These are phyloP conservation scores for Asarcornis scutulata DNA, from an alignment of 2,113 vertebrate genomes.

Conservation along the genomic window DNA sequence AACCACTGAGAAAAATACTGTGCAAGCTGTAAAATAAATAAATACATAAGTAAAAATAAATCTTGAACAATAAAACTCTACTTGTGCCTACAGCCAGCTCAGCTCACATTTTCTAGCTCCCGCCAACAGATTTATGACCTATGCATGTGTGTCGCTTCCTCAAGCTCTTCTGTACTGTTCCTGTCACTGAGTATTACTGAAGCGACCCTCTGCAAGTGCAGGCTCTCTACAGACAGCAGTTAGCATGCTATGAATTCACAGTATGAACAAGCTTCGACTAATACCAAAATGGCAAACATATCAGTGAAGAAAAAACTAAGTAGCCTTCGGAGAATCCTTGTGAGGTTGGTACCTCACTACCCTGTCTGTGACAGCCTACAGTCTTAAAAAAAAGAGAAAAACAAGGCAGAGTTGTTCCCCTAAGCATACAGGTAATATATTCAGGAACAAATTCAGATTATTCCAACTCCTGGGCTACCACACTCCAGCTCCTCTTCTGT, in stretches of 20 bases:
- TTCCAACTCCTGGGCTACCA: constrained; percentile 44
- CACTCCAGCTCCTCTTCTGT: background rate
- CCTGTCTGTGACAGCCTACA: background rate
- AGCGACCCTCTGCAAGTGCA: too few relatives aligned
- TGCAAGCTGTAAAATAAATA: too few relatives aligned
- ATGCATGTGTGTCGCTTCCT: background rate
- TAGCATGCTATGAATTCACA: background rate
- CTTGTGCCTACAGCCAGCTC: background rate
- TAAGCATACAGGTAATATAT: background rate
- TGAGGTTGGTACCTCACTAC: background rate
- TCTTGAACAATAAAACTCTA: background rate
- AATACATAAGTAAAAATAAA: background rate
- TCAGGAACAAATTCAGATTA: constrained; percentile 11
- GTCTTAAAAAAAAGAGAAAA: too few relatives aligned
- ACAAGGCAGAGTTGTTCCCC: too few relatives aligned
- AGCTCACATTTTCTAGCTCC: background rate
- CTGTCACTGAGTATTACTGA: too few relatives aligned
- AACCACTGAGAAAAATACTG: background rate
- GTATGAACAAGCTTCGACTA: background rate
- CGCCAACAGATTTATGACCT: background rate
- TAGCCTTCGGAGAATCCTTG: background rate
- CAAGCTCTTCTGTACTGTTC: background rate
- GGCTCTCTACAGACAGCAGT: background rate
- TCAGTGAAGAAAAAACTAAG: background rate
- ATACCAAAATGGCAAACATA: background rate